Evolutionary conservation across 1,140 invertebrate genomes (phyloP).

Genomic region (Proctacanthus coquilletti): DNA sequence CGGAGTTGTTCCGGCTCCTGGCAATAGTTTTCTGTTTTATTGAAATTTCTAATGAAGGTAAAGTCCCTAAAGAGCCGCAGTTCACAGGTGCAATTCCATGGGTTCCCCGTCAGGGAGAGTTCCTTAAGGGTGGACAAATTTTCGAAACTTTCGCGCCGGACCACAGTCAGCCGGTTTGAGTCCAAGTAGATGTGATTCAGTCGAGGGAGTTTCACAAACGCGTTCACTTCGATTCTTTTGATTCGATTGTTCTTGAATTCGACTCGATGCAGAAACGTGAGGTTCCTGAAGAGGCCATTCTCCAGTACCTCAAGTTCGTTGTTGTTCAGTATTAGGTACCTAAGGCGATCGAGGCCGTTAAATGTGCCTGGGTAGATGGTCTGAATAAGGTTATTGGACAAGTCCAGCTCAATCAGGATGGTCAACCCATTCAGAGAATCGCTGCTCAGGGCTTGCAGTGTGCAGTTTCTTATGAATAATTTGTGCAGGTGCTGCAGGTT

Average conservation of each 20-base stretch:
- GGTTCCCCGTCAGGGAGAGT: conserved; percentile 62
- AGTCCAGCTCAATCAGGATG: conserved; percentile 70
- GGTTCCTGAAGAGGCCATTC: conserved; percentile 57
- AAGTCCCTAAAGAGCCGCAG: conserved; percentile 64
- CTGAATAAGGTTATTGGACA: conserved; percentile 59
- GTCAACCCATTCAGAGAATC: conserved; percentile 57
- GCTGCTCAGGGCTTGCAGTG: conserved; percentile 48
- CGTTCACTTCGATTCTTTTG: conserved; percentile 45
- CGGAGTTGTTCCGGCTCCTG: conserved; percentile 45
- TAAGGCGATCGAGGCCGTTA: conserved; percentile 44
- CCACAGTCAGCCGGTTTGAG: conserved; percentile 49
- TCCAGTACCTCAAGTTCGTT: conserved; percentile 55
- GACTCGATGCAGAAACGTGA: conserved; percentile 57
- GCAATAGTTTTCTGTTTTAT: conserved; percentile 54
- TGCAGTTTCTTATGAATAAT: conserved; percentile 53
- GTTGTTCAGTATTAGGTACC: conserved; percentile 52
- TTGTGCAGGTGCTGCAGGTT: conserved; percentile 66
- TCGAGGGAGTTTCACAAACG: conserved; percentile 52
- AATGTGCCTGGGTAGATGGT: conserved; percentile 56
- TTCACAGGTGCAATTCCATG: conserved; percentile 78
- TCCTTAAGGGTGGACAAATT: conserved; percentile 49
- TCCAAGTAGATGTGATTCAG: conserved; percentile 51
- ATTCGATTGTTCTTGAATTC: conserved; percentile 59
- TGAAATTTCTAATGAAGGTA: conserved; percentile 51
- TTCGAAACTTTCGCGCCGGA: conserved; percentile 42